Conservation (phyloP, 2,888 invertebrate species). For the Athalia rosae region DNA sequence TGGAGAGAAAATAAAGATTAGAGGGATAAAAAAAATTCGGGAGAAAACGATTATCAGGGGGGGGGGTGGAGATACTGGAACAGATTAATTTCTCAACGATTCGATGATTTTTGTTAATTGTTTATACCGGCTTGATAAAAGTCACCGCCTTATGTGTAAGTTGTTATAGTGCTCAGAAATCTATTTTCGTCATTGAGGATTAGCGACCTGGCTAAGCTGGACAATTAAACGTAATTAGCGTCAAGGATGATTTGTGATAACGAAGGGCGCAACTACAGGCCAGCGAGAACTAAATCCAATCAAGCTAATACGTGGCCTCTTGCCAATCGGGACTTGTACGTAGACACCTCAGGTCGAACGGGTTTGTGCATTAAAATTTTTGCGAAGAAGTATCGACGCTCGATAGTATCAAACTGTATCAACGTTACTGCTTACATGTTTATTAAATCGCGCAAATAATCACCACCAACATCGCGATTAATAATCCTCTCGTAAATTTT, state of each 20-base stretch:
- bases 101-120: background rate
- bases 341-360: slow-evolving; percentile 19
- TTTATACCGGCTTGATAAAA: background rate
- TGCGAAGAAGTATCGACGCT: slow-evolving; percentile 3
- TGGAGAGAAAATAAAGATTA: no score
- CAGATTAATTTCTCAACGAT: background rate
- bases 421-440: no score
- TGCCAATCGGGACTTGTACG: slow-evolving; percentile 20
- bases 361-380: slow-evolving; percentile 16
- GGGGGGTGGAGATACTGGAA: background rate
- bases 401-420: background rate
- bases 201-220: background rate
- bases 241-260: slow-evolving; percentile 19
- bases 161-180: no score
- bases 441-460: background rate
- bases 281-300: slow-evolving; percentile 38
- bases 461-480: no score
- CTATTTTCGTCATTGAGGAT: background rate
- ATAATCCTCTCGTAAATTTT: no score
- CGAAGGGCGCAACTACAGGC: slow-evolving; percentile 9
- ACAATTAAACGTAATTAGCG: slow-evolving; percentile 37
- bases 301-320: slow-evolving; percentile 38
- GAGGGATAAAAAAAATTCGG: background rate
- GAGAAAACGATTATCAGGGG: slow-evolving; percentile 3
- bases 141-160: background rate